phyloP scores from a whole-genome alignment of 2,888 invertebrate genomes.

The Altica lythri region DNA sequence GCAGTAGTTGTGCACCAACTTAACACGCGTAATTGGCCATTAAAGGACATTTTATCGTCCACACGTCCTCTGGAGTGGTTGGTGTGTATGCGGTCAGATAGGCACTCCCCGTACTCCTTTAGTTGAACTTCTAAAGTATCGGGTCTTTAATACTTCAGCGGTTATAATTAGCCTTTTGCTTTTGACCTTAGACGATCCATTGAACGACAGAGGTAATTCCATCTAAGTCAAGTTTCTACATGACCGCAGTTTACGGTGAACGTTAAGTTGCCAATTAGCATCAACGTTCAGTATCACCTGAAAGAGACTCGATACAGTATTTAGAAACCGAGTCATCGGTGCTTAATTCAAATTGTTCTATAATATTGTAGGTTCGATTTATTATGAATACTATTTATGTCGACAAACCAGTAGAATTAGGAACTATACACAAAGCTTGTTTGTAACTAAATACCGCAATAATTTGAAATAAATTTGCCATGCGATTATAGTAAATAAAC shows the following conservation, averaged over 20 bases:
- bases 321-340: conserved; percentile 1
- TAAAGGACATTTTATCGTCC: conserved; percentile 50
- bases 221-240: conserved; percentile 52
- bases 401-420: too few species aligned
- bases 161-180: conserved; percentile 54
- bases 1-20: conserved; percentile 29
- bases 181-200: conserved; percentile 53
- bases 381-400: too few species aligned
- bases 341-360: background rate
- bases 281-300: conserved; percentile 10
- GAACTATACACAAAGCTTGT: too few species aligned
- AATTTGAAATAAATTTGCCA: too few species aligned
- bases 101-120: conserved; percentile 44
- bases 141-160: conserved; percentile 52
- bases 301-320: conserved; percentile 5
- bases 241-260: conserved; percentile 49
- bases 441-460: too few species aligned
- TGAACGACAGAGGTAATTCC: conserved; percentile 52
- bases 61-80: conserved; percentile 46
- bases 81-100: conserved; percentile 54
- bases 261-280: conserved; percentile 28
- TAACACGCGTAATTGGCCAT: conserved; percentile 51
- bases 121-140: conserved; percentile 52
- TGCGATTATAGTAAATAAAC: too few species aligned
- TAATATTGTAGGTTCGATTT: too few species aligned